Percentiles rank a stretch among this genome's conserved stretches.
phyloP scores from a whole-genome alignment of 2,113 vertebrate species.

The Tenebrosternarchus preto region DNA sequence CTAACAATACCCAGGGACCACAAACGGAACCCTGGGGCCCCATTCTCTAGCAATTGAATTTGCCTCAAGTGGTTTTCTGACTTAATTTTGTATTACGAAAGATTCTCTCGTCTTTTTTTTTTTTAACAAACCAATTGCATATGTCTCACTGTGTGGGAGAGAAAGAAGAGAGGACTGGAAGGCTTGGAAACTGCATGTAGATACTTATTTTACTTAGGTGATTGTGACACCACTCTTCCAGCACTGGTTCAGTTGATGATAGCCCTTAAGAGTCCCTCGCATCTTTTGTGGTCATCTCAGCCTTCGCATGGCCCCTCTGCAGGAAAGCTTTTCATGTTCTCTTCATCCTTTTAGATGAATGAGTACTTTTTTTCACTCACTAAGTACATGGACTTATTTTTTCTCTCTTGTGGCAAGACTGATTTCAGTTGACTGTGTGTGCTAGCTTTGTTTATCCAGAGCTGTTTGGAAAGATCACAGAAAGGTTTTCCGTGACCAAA shows the following conservation, averaged over 20 bases:
- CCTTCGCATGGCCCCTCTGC: conserved; percentile 17
- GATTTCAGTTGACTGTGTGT: conserved; percentile 42
- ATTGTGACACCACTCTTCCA: conserved; percentile 51
- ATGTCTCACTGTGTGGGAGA: conserved; percentile 58
- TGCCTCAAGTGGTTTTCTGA: conserved; percentile 59
- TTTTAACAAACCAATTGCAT: conserved; percentile 66
- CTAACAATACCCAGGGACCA: conserved; percentile 51
- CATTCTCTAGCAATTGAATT: conserved; percentile 60
- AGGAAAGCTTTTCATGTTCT: conserved; percentile 41
- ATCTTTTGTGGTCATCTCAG: conserved; percentile 41
- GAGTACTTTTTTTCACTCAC: conserved; percentile 41
- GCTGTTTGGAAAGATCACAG: conserved; percentile 39
- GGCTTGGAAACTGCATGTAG: conserved; percentile 45
- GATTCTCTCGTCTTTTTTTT: conserved; percentile 39
- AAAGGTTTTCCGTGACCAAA: conserved; percentile 40
- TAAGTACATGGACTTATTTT: conserved; percentile 39
- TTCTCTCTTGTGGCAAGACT: conserved; percentile 41
- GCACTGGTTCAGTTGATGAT: conserved; percentile 48
- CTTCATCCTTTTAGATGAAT: conserved; percentile 43
- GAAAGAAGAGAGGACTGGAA: conserved; percentile 25
- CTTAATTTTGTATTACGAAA: conserved; percentile 67
- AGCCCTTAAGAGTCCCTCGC: conserved; percentile 40
- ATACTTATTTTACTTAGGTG: conserved; percentile 53
- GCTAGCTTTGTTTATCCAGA: conserved; percentile 45
- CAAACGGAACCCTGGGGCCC: conserved; percentile 42